Evolutionary conservation across 2,797 vertebrate species (phyloP), one percentile per base, ranked within the genome.

Genomic region (Halcyon leucocephala): DNA sequence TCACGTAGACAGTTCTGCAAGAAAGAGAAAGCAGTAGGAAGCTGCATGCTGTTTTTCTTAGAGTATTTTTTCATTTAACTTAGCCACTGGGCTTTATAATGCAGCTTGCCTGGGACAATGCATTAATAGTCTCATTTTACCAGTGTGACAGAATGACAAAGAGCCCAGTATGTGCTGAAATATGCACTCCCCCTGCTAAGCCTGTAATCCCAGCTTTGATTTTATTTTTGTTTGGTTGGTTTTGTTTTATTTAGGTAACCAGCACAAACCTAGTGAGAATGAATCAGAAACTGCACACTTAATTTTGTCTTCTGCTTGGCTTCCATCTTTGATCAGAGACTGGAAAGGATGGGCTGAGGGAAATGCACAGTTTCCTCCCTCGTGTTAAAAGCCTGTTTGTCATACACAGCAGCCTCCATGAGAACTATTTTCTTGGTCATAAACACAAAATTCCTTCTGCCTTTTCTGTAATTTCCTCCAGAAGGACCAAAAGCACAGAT

Each of bases 91-190:
- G 82, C 70, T 94, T 96, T 93, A 55, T 86, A 95, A 89, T 15
- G 15, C 57, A 85, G 76, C 72, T 82, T 87, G 79, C 29, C 91
- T 81, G n/a, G 92, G 79, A 95, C 96, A 96, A 93, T 72, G 61
- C 82, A 86, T 92, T 95, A 95, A 95, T 95, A 93, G 95, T 93
- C 91, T 97, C 72, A 93, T 95, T 96, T 89, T 86, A 58, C 25
- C 82, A 69, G 39, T 44, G 82, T 93, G 95, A 93, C 89, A 96
- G 89, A 93, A 83, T 90, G 90, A 97, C 96, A 96, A 95, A 96
- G 91, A 93, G 61, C 84, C 49, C 86, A 93, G 79, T 96, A 89
- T 92, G 87, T 79, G 92, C 87, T 91, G 96, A 96, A 97, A 96
- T 94, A 96, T 78, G 95, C 79, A 79, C 86, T 96, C 69, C 87